Conservation (phyloP, 2,888 invertebrate genomes). For the Stenchaetothrips biformis region DNA sequence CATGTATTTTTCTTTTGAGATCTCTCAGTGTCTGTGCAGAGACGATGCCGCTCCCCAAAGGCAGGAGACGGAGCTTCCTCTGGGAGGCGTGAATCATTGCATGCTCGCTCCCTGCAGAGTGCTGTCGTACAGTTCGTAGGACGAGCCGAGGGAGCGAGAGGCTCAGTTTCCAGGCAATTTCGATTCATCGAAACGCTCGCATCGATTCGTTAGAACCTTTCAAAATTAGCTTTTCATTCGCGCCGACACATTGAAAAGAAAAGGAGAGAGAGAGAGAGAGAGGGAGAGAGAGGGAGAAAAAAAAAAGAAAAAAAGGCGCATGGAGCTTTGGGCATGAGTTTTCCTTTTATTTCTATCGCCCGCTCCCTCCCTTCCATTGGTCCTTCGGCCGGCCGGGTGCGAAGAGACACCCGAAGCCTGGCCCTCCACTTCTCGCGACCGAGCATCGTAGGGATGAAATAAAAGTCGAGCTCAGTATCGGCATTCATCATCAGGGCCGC, state of each 20-base stretch:
- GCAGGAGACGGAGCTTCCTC: not conserved
- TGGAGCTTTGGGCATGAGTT: not conserved
- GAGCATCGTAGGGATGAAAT: too few relatives aligned
- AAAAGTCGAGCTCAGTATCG: too few relatives aligned
- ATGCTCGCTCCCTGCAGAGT: not conserved
- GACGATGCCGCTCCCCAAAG: not conserved
- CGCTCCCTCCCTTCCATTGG: conserved; percentile 1
- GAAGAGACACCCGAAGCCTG: too few relatives aligned
- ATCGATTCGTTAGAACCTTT: too few relatives aligned
- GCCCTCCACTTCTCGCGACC: too few relatives aligned
- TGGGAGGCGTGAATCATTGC: not conserved
- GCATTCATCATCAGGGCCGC: too few relatives aligned
- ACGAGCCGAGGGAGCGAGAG: too few relatives aligned
- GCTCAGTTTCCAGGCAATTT: too few relatives aligned
- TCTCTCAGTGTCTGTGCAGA: too few relatives aligned
- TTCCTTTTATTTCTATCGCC: not conserved
- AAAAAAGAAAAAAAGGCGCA: not conserved
- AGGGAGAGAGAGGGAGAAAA: conserved; percentile 12
- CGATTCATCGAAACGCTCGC: too few relatives aligned
- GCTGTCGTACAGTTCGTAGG: not conserved
- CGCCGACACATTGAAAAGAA: not conserved
- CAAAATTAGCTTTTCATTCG: not conserved
- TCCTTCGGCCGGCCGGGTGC: too few relatives aligned
- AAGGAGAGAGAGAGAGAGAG: conserved; percentile 25
- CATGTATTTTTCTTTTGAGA: too few relatives aligned